Base-by-base conservation (phyloP, 2,797 vertebrate species). In the Sebastolobus alascanus region DNA sequence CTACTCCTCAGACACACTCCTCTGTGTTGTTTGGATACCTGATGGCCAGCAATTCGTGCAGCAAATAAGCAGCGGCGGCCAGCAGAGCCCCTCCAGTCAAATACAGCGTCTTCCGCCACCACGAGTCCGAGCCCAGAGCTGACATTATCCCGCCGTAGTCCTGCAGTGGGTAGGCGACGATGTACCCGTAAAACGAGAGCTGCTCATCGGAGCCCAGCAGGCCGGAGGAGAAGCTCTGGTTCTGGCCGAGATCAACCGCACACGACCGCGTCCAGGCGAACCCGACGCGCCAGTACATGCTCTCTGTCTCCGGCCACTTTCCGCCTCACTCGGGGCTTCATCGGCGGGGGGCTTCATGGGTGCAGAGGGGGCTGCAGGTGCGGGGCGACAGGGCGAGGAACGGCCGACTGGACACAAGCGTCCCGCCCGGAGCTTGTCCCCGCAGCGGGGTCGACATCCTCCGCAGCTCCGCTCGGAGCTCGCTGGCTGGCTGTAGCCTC, bases 101-200 rank as follows among this genome's bases (percentile, higher is more conserved):
- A 95, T 98, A 99, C 74, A 99, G 96, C 86, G 97, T 99, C 91
- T 98, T 99, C 96, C 98, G 96, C 98, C 98, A 99, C 98, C 98
- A 99, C 84, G 98, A 97, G 90, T 99, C 98, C 58, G 97, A 96
- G 88, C 97, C 97, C 95, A 99, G 89, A 85, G 97, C 97, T 70
- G 97, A 97, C 98, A 99, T 98, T 91, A 97, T 97, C 93, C 96
- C 96, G 86, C 96, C 91, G 96, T 95, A 96, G 92, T 98, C 97
- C 95, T 97, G 97, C 96, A 97, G 95, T 74, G 98, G 98, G 94
- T 94, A 97, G 84, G 96, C 96, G 88, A 99, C 83, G 95, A 98
- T 96, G 96, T 96, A 97, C 94, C 97, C 98, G 95, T 97, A 97
- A 90, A 98, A 94, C 88, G 97, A 96, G 88, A 97, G 96, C 94